phyloP scores from a whole-genome alignment of 1,140 invertebrate species.

The Heliconius eleuchia region DNA sequence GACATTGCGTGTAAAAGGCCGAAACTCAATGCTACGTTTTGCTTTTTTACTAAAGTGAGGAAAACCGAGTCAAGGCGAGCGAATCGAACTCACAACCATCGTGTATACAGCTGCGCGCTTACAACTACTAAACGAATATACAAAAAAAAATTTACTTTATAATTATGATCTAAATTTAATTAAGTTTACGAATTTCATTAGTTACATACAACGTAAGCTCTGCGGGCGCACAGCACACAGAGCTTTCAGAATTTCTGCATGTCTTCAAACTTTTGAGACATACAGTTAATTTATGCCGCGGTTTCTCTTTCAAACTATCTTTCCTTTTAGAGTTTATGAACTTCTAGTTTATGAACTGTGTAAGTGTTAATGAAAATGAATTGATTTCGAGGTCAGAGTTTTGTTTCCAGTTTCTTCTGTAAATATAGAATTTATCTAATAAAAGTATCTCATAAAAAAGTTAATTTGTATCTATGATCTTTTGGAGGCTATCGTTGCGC shows the following conservation, averaged over 20 bases:
- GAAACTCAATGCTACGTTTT: too few relatives aligned
- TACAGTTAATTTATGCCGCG: constrained; percentile 7
- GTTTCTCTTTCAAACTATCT: constrained; percentile 8
- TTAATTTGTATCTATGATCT: too few relatives aligned
- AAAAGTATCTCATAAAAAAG: too few relatives aligned
- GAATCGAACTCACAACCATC: too few relatives aligned
- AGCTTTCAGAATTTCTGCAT: neutral
- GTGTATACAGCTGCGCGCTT: too few relatives aligned
- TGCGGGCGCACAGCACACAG: neutral
- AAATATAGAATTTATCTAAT: neutral
- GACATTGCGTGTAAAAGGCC: too few relatives aligned
- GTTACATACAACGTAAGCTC: neutral
- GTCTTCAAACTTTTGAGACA: constrained; percentile 13
- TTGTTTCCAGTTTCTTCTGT: neutral
- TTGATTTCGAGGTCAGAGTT: neutral
- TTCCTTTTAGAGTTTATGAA: constrained; percentile 1
- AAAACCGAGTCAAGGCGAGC: too few relatives aligned
- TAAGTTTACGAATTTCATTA: neutral
- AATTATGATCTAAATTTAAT: neutral
- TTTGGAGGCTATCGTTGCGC: too few relatives aligned
- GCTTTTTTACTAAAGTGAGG: too few relatives aligned
- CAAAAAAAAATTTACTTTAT: too few relatives aligned
- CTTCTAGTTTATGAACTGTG: neutral
- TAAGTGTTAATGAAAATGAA: constrained; percentile 7
- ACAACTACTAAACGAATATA: too few relatives aligned